Evolutionary conservation across 2,113 vertebrate species (phyloP), one percentile per base, ranked within the genome.

Genomic region (Oreochromis niloticus): DNA sequence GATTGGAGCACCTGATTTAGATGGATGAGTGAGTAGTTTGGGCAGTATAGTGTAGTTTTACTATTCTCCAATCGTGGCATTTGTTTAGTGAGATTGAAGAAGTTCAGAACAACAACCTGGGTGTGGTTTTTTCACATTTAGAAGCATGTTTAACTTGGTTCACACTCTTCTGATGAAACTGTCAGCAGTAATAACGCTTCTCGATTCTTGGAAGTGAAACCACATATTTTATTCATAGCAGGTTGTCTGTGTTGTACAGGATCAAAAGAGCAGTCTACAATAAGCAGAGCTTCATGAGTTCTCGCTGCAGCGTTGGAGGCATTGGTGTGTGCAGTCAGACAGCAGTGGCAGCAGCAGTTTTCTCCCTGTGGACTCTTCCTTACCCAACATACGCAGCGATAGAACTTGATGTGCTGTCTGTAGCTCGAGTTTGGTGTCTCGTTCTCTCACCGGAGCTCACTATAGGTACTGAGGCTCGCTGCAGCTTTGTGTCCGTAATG

Each of bases 351-450:
- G 89, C 91, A 85, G 82, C 41, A 56, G 55, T 32, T 46, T 19
- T 57, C 12, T 80, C 88, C 88, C 85, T 78, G 30, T 81, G 79
- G 89, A 84, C 75, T 83, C 66, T 22, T 88, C 24, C 54, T 86
- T 66, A 59, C 82, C 82, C 32, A 61, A 66, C 50, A 32, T 73
- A 59, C 1, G 32, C 61, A n/a, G 63, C 9, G 3, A 89, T 85
- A 14, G 79, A 85, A 61, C 57, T 73, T 88, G 82, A 93, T 63
- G 52, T 85, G 56, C 68, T 87, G 83, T 80, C 7, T 22, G 48
- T 71, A 82, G 66, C 86, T 91, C 32, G 71, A 80, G 90, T 86
- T 85, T 71, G 80, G 78, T 24, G 46, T 55, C 86, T 82, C 17
- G 3, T 68, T 41, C 50, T 81, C 36, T 59, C 55, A 82, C 71